A percentile compares a stretch with the other conserved stretches of the same genome.
These are phyloP conservation scores for Lepidurus arcticus DNA, from an alignment of 1,140 invertebrate genomes.

Conservation along the genomic window DNA sequence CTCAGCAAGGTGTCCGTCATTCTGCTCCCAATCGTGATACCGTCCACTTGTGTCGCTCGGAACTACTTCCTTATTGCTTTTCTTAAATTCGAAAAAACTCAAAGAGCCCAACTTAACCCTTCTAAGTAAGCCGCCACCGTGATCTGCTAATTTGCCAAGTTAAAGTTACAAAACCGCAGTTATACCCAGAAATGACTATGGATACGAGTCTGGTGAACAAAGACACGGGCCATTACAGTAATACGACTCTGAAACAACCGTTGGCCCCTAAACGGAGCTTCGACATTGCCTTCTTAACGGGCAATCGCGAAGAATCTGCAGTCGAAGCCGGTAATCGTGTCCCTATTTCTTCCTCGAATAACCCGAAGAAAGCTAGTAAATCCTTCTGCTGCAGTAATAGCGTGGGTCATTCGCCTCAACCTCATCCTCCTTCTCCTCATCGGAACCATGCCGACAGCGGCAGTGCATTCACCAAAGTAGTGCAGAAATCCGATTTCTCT, in stretches of 20 bases:
- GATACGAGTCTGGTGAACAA: constrained; percentile 30
- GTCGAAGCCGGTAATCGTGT: constrained; percentile 47
- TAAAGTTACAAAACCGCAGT: no score
- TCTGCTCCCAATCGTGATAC: constrained; percentile 1
- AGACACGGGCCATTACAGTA: constrained; percentile 25
- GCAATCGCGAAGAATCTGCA: constrained; percentile 70
- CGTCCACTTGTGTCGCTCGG: background rate
- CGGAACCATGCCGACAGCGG: constrained; percentile 35
- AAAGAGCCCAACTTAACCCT: no score
- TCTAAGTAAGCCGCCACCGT: no score
- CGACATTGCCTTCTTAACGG: constrained; percentile 79
- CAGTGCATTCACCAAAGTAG: constrained; percentile 45
- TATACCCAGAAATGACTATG: constrained; percentile 32
- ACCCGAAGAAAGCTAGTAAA: constrained; percentile 21
- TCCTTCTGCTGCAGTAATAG: constrained; percentile 33
- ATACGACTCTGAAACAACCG: constrained; percentile 35
- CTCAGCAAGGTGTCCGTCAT: constrained; percentile 18
- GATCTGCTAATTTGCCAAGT: no score
- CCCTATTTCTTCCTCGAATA: background rate
- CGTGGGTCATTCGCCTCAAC: background rate
- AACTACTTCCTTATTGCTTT: no score
- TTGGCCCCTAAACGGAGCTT: constrained; percentile 61
- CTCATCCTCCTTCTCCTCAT: background rate
- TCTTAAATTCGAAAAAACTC: no score
- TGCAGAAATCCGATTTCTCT: constrained; percentile 33